phyloP scores from a whole-genome alignment of 35 echinoderm and acorn worm genomes.

The Strongylocentrotus purpuratus region DNA sequence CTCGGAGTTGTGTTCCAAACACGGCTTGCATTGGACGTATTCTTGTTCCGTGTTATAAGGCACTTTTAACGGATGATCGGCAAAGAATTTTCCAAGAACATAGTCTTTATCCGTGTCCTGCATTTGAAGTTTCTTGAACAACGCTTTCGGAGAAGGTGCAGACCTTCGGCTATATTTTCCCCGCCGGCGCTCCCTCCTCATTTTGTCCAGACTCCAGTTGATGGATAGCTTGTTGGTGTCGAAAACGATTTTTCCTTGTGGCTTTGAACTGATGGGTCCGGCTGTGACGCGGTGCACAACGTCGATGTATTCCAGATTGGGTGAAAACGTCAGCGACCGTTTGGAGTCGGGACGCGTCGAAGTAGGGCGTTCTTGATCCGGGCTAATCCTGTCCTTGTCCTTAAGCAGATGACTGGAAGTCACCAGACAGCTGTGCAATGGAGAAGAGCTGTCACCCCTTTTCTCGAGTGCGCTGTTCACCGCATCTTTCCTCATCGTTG shows the following conservation, averaged over 20 bases:
- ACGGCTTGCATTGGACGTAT: background rate
- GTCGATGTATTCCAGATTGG: conserved; percentile 44
- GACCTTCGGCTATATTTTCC: background rate
- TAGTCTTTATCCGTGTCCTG: conserved; percentile 32
- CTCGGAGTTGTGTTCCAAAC: background rate
- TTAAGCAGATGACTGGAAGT: background rate
- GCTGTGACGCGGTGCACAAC: conserved; percentile 14
- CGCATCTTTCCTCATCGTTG: background rate
- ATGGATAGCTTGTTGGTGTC: conserved; percentile 26
- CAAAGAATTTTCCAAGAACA: conserved; percentile 13
- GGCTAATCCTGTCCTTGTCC: background rate
- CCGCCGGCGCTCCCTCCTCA: background rate
- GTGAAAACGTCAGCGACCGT: conserved; percentile 20
- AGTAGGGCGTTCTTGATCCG: background rate
- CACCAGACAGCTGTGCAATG: conserved; percentile 18
- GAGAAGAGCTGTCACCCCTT: background rate
- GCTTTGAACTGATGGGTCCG: background rate
- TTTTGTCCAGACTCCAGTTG: conserved; percentile 47
- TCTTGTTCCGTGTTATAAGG: background rate
- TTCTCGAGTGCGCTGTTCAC: background rate
- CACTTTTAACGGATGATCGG: background rate
- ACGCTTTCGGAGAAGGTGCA: background rate
- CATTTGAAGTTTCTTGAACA: conserved; percentile 18
- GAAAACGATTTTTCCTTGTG: background rate
- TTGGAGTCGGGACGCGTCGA: background rate